Base-by-base conservation (phyloP, 92 coral and sea anemone species). In the Nematostella vectensis region DNA sequence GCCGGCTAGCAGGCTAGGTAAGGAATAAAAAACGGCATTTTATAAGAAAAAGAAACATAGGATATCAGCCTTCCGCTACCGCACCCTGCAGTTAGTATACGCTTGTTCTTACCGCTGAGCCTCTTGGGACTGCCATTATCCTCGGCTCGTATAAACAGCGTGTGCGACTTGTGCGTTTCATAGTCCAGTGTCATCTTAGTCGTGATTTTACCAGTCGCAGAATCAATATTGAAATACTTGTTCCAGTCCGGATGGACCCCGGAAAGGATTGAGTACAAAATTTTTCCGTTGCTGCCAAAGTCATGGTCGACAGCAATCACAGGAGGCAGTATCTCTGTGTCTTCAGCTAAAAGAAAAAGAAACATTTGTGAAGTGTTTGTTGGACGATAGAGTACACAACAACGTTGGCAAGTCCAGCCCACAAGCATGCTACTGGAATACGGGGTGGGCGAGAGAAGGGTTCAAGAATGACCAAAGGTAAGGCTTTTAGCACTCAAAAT, bases 301-400 rank as follows among this genome's bases (percentile, higher is more conserved):
- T 93, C 99, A 0, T 45, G 65, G 61, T 93, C 99, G 48, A 74
- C 60, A 25, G 96, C 99, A 27, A 78, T 54, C 37, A 86, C 74
- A 18, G 52, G 33, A 20, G 72, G 62, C 2, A 18, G 4, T 11
- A 66, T 21, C 2, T 17, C 17, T 20, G n/a, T 54, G 11, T 0
- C 60, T 52, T 33, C 11, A 50, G 21, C 13, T 33, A n/a, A n/a
- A n/a, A n/a, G n/a, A n/a, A n/a, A n/a, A n/a, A n/a, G n/a, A n/a
- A n/a, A n/a, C n/a, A n/a, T n/a, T n/a, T n/a, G n/a, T n/a, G n/a
- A n/a, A n/a, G n/a, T n/a, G n/a, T n/a, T n/a, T n/a, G n/a, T n/a
- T n/a, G n/a, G n/a, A n/a, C n/a, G n/a, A n/a, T n/a, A n/a, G n/a
- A n/a, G n/a, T n/a, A n/a, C n/a, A n/a, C n/a, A n/a, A n/a, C n/a